Evolutionary conservation across 1,140 invertebrate species (phyloP).

Genomic region (Drosophila kurseongensis): DNA sequence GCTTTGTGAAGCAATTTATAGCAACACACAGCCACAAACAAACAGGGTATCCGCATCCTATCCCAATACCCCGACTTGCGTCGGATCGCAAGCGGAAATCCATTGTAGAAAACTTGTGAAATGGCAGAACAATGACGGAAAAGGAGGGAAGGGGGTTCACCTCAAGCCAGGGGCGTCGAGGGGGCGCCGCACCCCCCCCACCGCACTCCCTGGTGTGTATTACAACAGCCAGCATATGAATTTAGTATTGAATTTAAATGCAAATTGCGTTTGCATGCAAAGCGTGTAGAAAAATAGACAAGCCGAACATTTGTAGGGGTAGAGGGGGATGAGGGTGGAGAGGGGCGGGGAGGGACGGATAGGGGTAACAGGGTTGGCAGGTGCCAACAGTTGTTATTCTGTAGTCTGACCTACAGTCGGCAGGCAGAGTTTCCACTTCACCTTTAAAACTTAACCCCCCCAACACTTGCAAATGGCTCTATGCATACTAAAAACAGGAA

Average conservation of each 20-base stretch:
- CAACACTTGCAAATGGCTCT: constrained; percentile 23
- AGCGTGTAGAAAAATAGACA: constrained; percentile 76
- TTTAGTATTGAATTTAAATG: constrained; percentile 83
- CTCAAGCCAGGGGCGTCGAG: constrained; percentile 6
- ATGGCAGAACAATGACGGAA: constrained; percentile 69
- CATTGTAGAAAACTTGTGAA: constrained; percentile 80
- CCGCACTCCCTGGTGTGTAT: constrained; percentile 58
- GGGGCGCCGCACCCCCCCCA: neutral
- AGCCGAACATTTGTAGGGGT: neutral
- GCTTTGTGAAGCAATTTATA: constrained; percentile 74
- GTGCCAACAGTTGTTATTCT: constrained; percentile 37
- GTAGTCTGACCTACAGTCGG: constrained; percentile 14
- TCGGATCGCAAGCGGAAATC: constrained; percentile 70
- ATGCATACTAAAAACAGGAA: constrained; percentile 18
- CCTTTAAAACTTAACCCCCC: constrained; percentile 27
- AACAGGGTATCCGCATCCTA: constrained; percentile 23
- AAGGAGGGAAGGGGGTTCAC: constrained; percentile 6
- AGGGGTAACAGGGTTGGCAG: constrained; percentile 10
- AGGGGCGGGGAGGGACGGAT: too few relatives aligned
- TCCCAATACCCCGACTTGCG: constrained; percentile 16
- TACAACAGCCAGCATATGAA: constrained; percentile 77
- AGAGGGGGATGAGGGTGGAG: neutral
- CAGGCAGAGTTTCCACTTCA: constrained; percentile 11
- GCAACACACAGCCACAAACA: constrained; percentile 47
- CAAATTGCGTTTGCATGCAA: constrained; percentile 81